These are phyloP conservation scores for Parapristionchus giblindavisi DNA, from an alignment of 2,888 invertebrate genomes.

Conservation along the genomic window DNA sequence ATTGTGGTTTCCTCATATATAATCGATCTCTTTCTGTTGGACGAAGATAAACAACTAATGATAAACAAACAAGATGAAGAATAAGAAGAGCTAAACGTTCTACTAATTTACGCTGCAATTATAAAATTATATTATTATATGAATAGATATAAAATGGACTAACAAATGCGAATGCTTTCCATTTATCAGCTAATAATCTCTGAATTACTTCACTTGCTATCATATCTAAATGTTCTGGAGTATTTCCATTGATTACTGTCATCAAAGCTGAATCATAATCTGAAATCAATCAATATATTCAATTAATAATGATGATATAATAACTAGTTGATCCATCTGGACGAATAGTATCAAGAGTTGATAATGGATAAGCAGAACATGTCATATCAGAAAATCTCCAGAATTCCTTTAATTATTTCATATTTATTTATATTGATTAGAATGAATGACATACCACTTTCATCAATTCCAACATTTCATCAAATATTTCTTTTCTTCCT, in stretches of 20 bases:
- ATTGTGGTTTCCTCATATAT: conserved; percentile 55
- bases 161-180: conserved; percentile 97
- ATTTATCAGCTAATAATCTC: conserved; percentile 93
- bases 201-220: conserved; percentile 97
- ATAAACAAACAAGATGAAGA: conserved; percentile 86
- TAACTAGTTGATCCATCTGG: conserved; percentile 93
- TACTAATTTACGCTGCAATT: conserved; percentile 84
- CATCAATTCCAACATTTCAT: conserved; percentile 93
- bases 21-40: conserved; percentile 78
- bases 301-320: neutral
- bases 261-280: conserved; percentile 98
- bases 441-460: conserved; percentile 66
- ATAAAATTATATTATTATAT: conserved; percentile 33
- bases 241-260: conserved; percentile 94
- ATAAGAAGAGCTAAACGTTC: conserved; percentile 87
- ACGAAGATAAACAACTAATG: conserved; percentile 89
- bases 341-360: conserved; percentile 91
- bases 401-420: conserved; percentile 81
- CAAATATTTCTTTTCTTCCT: conserved; percentile 93
- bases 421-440: neutral
- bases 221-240: conserved; percentile 98
- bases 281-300: conserved; percentile 71
- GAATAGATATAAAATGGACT: conserved; percentile 33
- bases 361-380: conserved; percentile 95
- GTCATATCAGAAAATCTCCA: conserved; percentile 99